Evolutionary conservation across 2,113 vertebrate species (phyloP).

Genomic region (Tragelaphus scriptus): DNA sequence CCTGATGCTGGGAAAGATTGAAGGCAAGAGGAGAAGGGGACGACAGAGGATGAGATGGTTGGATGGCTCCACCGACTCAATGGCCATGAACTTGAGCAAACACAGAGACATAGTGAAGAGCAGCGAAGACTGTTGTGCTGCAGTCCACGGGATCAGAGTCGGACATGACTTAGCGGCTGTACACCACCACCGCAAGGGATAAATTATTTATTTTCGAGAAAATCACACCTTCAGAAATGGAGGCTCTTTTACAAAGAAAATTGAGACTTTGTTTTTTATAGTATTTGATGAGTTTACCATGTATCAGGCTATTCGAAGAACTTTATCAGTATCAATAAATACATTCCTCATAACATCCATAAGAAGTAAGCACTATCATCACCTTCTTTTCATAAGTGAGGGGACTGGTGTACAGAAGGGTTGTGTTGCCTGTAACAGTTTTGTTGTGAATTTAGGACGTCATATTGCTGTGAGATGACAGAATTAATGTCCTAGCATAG

Average conservation of each 20-base stretch:
- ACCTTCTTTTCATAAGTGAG: background rate
- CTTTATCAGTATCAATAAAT: background rate
- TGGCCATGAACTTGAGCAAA: background rate
- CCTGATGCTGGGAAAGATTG: background rate
- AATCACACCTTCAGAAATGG: background rate
- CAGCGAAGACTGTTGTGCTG: background rate
- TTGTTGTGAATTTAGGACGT: background rate
- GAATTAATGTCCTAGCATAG: background rate
- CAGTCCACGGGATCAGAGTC: background rate
- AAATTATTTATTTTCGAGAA: background rate
- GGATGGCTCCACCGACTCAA: accelerated
- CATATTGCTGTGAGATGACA: background rate
- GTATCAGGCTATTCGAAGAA: background rate
- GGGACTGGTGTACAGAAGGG: background rate
- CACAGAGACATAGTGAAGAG: background rate
- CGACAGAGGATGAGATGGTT: background rate
- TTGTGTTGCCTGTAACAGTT: background rate
- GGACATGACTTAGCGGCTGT: background rate
- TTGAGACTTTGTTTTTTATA: background rate
- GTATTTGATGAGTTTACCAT: background rate
- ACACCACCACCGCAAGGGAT: background rate
- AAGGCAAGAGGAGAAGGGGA: background rate
- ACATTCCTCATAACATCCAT: background rate
- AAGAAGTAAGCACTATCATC: background rate
- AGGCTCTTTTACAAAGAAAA: background rate